phyloP scores from a whole-genome alignment of 92 coral and sea anemone species.

The Scolanthus callimorphus region DNA sequence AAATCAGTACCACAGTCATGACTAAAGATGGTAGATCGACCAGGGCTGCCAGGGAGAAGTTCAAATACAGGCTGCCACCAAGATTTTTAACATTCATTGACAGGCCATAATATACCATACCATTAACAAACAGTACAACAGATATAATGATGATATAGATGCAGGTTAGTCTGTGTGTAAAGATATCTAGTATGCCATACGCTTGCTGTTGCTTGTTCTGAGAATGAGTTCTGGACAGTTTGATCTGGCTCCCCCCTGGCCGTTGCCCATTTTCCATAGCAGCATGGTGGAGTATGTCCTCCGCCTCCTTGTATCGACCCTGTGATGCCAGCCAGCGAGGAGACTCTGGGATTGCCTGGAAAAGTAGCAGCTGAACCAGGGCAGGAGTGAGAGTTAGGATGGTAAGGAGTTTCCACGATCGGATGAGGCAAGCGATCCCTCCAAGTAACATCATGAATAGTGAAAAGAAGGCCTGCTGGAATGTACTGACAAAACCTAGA shows the following conservation, averaged over 20 bases:
- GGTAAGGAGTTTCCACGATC: constrained; percentile 66
- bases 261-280: constrained; percentile 57
- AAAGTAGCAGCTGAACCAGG: constrained; percentile 37
- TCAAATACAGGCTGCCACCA: constrained; percentile 79
- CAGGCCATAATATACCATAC: constrained; percentile 89
- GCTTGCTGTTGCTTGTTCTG: constrained; percentile 2
- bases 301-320: constrained; percentile 76
- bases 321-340: constrained; percentile 83
- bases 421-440: constrained; percentile 59
- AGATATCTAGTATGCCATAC: constrained; percentile 61
- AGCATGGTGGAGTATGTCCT: constrained; percentile 54
- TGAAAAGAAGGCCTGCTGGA: constrained; percentile 66
- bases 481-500: constrained; percentile 66
- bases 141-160: constrained; percentile 54
- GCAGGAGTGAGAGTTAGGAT: constrained; percentile 61
- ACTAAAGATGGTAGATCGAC: constrained; percentile 82
- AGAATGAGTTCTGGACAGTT: constrained; percentile 5
- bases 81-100: constrained; percentile 90
- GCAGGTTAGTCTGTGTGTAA: constrained; percentile 64
- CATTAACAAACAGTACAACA: constrained; percentile 76
- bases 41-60: constrained; percentile 71
- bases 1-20: constrained; percentile 39
- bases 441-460: constrained; percentile 56
- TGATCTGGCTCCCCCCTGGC: constrained; percentile 2
- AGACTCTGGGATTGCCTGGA: constrained; percentile 67